Evolutionary conservation across 37 sponge, comb jelly and placozoan genomes (phyloP).

Genomic region (Sycon ciliatum): DNA sequence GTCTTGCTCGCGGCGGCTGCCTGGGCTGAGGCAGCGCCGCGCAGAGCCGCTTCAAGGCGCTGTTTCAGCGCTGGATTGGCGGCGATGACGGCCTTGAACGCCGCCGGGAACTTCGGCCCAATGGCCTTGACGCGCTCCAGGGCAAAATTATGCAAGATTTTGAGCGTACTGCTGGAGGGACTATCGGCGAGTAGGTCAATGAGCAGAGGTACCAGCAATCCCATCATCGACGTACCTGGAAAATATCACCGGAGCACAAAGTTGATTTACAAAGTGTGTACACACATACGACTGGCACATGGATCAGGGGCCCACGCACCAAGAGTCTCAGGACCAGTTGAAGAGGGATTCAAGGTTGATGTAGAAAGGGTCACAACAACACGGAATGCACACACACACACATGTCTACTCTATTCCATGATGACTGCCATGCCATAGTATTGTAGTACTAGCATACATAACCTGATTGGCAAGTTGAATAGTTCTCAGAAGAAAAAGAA

Average conservation of each 20-base stretch:
- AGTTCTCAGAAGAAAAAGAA: no score
- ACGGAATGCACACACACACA: no score
- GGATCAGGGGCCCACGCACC: no score
- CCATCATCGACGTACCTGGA: conserved; percentile 43
- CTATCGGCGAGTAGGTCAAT: conserved; percentile 28
- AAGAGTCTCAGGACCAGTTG: no score
- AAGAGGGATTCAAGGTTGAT: no score
- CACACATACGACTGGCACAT: no score
- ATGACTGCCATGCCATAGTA: no score
- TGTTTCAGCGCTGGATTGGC: conserved; percentile 40
- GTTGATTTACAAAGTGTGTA: background rate
- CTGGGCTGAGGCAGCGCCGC: background rate
- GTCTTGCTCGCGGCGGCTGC: background rate
- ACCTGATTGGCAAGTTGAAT: no score
- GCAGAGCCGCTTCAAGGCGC: conserved; percentile 60
- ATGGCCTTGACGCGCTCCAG: conserved; percentile 49
- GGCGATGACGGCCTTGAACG: conserved; percentile 54
- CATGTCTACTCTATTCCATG: no score
- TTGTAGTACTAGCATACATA: no score
- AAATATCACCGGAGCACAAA: background rate
- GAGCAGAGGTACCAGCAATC: conserved; percentile 42
- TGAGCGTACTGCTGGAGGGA: conserved; percentile 13
- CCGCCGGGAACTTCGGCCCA: conserved; percentile 60
- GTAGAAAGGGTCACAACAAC: no score
- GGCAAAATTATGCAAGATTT: conserved; percentile 29